Base-by-base conservation (phyloP, 2,888 invertebrate genomes). In the Molorchus minor region DNA sequence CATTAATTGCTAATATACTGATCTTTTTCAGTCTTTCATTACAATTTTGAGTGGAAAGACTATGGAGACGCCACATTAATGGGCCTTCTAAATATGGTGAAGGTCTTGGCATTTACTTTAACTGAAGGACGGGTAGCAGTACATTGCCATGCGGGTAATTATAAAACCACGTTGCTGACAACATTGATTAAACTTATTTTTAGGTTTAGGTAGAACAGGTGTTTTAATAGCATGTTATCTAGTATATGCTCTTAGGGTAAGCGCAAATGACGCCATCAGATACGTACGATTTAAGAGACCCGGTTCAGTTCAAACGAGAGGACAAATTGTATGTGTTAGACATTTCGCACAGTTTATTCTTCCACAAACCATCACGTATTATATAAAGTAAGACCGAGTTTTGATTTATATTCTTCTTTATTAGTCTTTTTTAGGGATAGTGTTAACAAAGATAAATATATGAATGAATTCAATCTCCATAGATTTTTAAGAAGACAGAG, bases 11-110 rank as follows among this genome's bases (percentile, higher is more conserved):
- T 16, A n/a, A n/a, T n/a, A n/a, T n/a, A n/a, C n/a, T n/a, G n/a
- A n/a, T n/a, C n/a, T n/a, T n/a, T n/a, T n/a, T n/a, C 84, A 94
- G 94, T 94, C 64, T 94, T 88, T 80, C 94, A 92, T 80, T 95
- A 94, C 84, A 95, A 95, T 82, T 95, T 93, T 78, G 90, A 90
- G 1, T 92, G 92, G 89, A 87, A 88, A 30, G 94, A 95, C 79
- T 94, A 93, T 78, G 92, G 92, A 0, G 91, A 92, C 57, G 91
- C 92, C 0, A 88, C 89, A 2, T 82, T 92, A 68, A 84, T 86
- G 40, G 88, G 89, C 3, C 82, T 95, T n/a, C 81, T 94, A 66
- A 93, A 94, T 75, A 94, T 94, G 88, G 90, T 93, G n/a, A 94
- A 94, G 82, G 94, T 94, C 5, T 83, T 94, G 73, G 89, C 92